phyloP scores from a whole-genome alignment of 2,797 vertebrate genomes.

The Lophius americanus region DNA sequence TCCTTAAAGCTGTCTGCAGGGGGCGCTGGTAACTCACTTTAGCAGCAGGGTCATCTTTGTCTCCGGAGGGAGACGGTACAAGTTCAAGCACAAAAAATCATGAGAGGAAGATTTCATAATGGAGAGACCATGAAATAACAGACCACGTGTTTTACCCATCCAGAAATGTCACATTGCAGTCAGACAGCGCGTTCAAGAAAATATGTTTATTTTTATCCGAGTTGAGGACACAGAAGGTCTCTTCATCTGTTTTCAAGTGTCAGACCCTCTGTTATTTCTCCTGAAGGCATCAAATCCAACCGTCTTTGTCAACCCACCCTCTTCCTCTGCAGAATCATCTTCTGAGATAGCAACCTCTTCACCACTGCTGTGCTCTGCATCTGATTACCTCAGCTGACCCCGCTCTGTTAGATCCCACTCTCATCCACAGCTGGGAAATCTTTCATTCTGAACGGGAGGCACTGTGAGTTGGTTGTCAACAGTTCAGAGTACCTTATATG shows the following conservation, averaged over 20 bases:
- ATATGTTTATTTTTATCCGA: not conserved
- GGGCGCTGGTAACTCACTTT: constrained; percentile 53
- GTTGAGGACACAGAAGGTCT: not conserved
- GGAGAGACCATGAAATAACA: not conserved
- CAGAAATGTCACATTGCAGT: not conserved
- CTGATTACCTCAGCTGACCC: constrained; percentile 13
- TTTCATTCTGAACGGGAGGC: not conserved
- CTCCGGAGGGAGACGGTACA: constrained; percentile 17
- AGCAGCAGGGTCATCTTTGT: constrained; percentile 11
- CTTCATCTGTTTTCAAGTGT: not conserved
- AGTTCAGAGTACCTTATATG: not conserved
- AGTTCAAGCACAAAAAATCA: constrained; percentile 24
- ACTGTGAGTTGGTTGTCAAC: too few species aligned
- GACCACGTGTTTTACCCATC: not conserved
- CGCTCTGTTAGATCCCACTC: not conserved
- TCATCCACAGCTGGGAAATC: not conserved
- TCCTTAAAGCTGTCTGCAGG: constrained; percentile 40
- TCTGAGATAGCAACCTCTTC: not conserved
- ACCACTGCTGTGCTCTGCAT: constrained; percentile 5
- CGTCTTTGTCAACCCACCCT: constrained; percentile 4
- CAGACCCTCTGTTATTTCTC: not conserved
- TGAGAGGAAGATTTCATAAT: constrained; percentile 3
- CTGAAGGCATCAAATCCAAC: not conserved
- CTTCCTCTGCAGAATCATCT: not conserved
- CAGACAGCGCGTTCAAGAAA: not conserved